phyloP scores from a whole-genome alignment of 2,113 vertebrate species.

The Eubucco bourcierii region DNA sequence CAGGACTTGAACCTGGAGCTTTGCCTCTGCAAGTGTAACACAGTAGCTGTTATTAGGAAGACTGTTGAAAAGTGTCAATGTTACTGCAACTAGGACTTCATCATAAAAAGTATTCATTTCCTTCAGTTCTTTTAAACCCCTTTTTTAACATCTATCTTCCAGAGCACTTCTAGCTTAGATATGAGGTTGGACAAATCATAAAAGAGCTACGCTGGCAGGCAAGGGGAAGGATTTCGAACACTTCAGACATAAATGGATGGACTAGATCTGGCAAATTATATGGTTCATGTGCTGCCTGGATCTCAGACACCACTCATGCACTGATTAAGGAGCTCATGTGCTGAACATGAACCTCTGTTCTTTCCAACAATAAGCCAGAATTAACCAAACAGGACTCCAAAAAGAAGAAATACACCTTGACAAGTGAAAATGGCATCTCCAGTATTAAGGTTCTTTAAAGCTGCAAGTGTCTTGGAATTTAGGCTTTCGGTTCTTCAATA shows the following conservation, averaged over 20 bases:
- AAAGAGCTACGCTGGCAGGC: background rate
- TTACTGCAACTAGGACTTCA: background rate
- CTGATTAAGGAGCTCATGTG: background rate
- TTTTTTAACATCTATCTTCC: background rate
- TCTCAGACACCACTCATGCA: background rate
- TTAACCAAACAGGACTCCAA: background rate
- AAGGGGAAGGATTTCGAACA: background rate
- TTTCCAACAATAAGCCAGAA: background rate
- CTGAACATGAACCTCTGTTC: background rate
- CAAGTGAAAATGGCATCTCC: slow-evolving; percentile 23
- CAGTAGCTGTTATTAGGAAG: background rate
- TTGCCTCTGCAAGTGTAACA: accelerated
- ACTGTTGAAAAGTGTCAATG: background rate
- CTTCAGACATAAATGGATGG: background rate
- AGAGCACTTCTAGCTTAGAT: background rate
- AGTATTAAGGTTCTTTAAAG: background rate
- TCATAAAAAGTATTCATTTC: background rate
- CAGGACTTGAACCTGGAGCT: background rate
- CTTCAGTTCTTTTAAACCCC: background rate
- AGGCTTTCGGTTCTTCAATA: slow-evolving; percentile 15
- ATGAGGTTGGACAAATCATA: background rate
- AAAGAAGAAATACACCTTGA: background rate
- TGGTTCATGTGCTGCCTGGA: background rate
- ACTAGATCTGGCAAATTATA: background rate
- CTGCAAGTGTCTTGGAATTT: slow-evolving; percentile 25